Conservation (phyloP, 2,113 vertebrate genomes). For the Mugil cephalus region DNA sequence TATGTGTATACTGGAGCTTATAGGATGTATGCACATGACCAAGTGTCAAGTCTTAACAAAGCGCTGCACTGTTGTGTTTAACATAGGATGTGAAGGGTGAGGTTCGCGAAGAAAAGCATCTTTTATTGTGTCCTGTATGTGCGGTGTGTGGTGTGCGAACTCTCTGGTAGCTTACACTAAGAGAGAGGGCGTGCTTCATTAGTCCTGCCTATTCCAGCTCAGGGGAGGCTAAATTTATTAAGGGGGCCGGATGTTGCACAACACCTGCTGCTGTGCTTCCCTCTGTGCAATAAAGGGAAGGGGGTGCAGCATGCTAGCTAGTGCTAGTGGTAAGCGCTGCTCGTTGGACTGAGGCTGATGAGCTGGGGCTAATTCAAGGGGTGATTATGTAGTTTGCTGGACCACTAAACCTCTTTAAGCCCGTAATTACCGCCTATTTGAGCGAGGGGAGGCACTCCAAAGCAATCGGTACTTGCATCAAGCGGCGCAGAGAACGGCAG, state of each 20-base stretch:
- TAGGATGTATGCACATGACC: constrained; percentile 44
- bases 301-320: constrained; percentile 86
- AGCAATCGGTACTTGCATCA: constrained; percentile 94
- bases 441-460: constrained; percentile 98
- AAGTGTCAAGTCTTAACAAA: constrained; percentile 41
- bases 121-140: constrained; percentile 6
- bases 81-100: constrained; percentile 20
- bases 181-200: constrained; percentile 91
- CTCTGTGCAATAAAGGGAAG: constrained; percentile 90
- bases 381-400: constrained; percentile 99
- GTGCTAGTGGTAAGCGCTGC: constrained; percentile 89
- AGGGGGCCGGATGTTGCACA: constrained; percentile 93
- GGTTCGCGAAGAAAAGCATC: constrained; percentile 36
- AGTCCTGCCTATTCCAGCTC: constrained; percentile 75
- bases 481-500: constrained; percentile 84
- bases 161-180: constrained; percentile 68
- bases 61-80: constrained; percentile 37
- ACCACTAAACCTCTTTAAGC: constrained; percentile 99
- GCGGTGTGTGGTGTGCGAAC: constrained; percentile 10
- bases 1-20: constrained; percentile 43
- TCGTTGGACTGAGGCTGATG: constrained; percentile 99
- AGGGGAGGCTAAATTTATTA: constrained; percentile 91
- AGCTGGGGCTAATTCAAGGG: constrained; percentile 98
- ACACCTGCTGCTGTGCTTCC: constrained; percentile 94
- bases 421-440: constrained; percentile 99